A percentile compares a stretch with the other conserved stretches of the same genome.
Conservation (phyloP, 2,797 vertebrate genomes). For the Artibeus jamaicensis region DNA sequence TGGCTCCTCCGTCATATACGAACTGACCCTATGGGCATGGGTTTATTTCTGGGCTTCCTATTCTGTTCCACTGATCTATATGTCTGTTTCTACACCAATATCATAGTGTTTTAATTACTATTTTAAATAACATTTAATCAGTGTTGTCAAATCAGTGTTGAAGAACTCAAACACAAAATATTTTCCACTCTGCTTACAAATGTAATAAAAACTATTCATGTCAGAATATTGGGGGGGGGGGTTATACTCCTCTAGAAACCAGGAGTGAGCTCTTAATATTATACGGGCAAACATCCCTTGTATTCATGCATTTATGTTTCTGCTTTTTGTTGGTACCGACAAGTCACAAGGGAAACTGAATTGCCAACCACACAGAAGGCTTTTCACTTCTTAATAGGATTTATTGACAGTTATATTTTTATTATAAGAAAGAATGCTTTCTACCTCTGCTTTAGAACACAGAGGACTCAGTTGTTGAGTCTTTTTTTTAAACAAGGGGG, state of each 20-base stretch:
- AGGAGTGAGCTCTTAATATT: neutral
- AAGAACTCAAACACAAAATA: constrained; percentile 5
- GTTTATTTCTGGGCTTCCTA: neutral
- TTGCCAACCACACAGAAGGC: neutral
- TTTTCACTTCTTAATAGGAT: neutral
- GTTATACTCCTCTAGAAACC: neutral
- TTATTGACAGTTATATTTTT: neutral
- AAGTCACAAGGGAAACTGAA: neutral
- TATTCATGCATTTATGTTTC: neutral
- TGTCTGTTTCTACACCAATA: neutral
- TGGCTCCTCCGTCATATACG: neutral
- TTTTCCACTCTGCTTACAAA: constrained; percentile 41
- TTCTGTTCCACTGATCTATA: neutral
- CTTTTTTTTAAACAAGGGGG: neutral
- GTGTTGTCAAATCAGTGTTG: neutral
- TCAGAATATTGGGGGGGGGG: neutral
- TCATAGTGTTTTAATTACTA: neutral
- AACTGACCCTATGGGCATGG: neutral
- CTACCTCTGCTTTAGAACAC: neutral
- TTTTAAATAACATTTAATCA: neutral
- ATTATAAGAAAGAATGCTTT: neutral
- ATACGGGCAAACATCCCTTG: neutral
- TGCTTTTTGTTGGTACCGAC: neutral
- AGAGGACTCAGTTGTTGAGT: neutral
- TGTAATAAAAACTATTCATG: neutral